Percentiles rank a stretch among this genome's conserved stretches.
Conservation (phyloP, 2,797 vertebrate species). For the Mormyrops boulengeri region DNA sequence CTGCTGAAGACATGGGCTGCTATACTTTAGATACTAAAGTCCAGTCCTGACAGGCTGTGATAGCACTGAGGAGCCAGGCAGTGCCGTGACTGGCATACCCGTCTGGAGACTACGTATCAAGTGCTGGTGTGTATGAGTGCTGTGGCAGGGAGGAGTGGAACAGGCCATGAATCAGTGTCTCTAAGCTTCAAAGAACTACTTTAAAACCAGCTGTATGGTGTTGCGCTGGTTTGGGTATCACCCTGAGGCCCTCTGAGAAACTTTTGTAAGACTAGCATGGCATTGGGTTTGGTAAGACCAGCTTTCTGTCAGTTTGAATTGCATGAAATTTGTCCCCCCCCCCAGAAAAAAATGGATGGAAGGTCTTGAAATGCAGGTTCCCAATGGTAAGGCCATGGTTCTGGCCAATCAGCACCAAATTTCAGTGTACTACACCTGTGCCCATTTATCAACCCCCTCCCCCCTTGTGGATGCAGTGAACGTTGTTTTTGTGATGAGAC, state of each 20-base stretch:
- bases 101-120: conserved; percentile 1
- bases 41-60: conserved; percentile 17
- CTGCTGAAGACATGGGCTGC: conserved; percentile 17
- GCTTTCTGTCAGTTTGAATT: not conserved
- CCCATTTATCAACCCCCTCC: not conserved
- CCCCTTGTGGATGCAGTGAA: not conserved
- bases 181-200: not conserved
- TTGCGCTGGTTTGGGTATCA: not conserved
- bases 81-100: not conserved
- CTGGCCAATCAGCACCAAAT: not conserved
- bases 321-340: not conserved
- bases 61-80: not conserved
- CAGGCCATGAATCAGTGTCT: not conserved
- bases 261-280: not conserved
- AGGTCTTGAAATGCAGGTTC: not conserved
- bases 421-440: not conserved
- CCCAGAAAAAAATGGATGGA: not conserved
- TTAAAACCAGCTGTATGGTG: not conserved
- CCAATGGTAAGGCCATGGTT: not conserved
- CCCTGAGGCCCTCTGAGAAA: not conserved
- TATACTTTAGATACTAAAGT: conserved; percentile 15
- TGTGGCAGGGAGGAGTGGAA: not conserved
- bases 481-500: not conserved
- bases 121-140: not conserved
- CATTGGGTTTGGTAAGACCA: not conserved